Base-by-base conservation (phyloP, 2,113 vertebrate species). In the Scomber scombrus region DNA sequence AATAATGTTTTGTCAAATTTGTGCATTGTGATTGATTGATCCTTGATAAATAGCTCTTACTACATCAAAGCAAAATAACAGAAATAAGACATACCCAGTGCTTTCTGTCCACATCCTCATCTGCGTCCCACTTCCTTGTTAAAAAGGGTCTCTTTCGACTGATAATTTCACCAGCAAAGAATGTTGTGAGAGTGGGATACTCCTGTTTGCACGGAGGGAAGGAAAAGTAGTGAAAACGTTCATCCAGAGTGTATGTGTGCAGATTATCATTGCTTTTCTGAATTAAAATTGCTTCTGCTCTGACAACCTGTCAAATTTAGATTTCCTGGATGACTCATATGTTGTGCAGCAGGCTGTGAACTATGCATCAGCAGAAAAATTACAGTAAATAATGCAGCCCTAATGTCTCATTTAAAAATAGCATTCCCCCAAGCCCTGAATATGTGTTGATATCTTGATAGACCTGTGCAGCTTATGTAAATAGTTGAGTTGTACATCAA, bases 121-220 rank as follows among this genome's bases (percentile, higher is more conserved):
- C 98, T 0, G 98, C 98, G 1, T 99, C 98, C 98, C 98, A 99
- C 88, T 99, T 99, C 63, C 98, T 94, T 0, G 98, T 99, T 90
- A 99, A 93, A 94, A 99, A 99, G 3, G 97, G 98, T 50, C 97
- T 96, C 58, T 97, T 99, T 81, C 92, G 96, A 93, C 98, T 99
- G 89, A 99, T 99, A 87, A 99, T 99, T 93, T 99, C 98, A 1
- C 98, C 98, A 78, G 97, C 97, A 70, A 99, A 99, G 93, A 99
- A 99, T 0, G 98, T 99, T 0, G 98, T 99, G 82, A 99, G 97
- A 51, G 97, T 99, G 5, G 97, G 98, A 90, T 99, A 99, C 86
- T 99, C 97, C 98, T 99, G 84, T 3, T 21, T 12, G 46, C 69
- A 78, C 75, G 78, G 21, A 66, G 21, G 54, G 3, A 31, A 49